Conservation (phyloP, 2,797 vertebrate genomes). For the Odontamblyopus rebecca region DNA sequence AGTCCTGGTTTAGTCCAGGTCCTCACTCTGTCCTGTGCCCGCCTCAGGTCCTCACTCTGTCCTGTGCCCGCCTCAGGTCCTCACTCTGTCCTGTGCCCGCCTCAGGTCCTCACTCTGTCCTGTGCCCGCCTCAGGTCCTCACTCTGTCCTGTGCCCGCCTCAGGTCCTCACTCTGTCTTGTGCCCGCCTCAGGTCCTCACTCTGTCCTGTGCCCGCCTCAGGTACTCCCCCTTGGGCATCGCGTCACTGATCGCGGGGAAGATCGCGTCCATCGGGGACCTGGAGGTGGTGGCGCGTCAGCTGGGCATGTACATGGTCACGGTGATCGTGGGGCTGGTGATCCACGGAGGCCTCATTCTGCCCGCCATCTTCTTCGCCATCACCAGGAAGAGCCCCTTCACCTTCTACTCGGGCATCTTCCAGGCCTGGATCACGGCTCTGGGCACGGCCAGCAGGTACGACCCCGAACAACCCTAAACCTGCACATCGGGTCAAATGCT, state of each 20-base stretch:
- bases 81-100: too few relatives aligned
- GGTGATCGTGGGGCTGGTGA: slow-evolving; percentile 82
- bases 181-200: neutral
- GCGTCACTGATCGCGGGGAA: slow-evolving; percentile 85
- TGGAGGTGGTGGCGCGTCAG: slow-evolving; percentile 82
- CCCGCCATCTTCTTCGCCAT: slow-evolving; percentile 81
- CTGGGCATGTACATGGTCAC: slow-evolving; percentile 89
- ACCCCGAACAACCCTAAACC: too few relatives aligned
- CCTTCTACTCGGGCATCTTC: slow-evolving; percentile 84
- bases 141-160: too few relatives aligned
- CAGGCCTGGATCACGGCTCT: slow-evolving; percentile 88
- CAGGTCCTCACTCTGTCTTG: too few relatives aligned
- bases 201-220: slow-evolving; percentile 29
- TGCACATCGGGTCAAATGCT: too few relatives aligned
- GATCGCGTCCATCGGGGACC: slow-evolving; percentile 82
- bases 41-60: too few relatives aligned
- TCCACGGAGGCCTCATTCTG: slow-evolving; percentile 83
- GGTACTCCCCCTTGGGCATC: slow-evolving; percentile 86
- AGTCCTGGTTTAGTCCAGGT: too few relatives aligned
- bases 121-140: too few relatives aligned
- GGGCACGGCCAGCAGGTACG: slow-evolving; percentile 86
- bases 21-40: too few relatives aligned
- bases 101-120: too few relatives aligned
- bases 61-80: too few relatives aligned
- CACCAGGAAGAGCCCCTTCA: slow-evolving; percentile 82